phyloP scores from a whole-genome alignment of 1,140 invertebrate genomes.

The Cecropterus lyciades region DNA sequence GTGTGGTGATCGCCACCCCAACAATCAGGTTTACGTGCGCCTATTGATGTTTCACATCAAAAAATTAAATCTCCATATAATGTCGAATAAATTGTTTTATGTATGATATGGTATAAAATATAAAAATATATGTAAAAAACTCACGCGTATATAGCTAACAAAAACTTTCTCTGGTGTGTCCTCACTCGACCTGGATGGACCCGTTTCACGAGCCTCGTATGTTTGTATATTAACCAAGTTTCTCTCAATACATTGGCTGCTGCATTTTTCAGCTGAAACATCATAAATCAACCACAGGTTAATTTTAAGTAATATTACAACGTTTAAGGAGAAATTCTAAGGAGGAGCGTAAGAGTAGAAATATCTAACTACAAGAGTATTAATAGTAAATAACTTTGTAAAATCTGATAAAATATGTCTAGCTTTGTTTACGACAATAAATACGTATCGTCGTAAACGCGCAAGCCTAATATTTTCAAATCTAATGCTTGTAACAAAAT shows the following conservation, averaged over 20 bases:
- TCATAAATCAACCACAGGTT: constrained; percentile 28
- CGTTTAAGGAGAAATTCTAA: background rate
- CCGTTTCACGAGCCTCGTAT: constrained; percentile 98
- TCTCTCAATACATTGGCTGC: constrained; percentile 99
- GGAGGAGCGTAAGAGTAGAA: constrained; percentile 9
- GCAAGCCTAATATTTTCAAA: background rate
- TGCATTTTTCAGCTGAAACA: constrained; percentile 97
- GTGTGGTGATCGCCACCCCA: too few relatives aligned
- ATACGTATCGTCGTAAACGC: constrained; percentile 3
- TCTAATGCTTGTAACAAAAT: background rate
- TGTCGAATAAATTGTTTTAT: too few relatives aligned
- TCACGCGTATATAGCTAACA: constrained; percentile 99
- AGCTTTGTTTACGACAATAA: constrained; percentile 13
- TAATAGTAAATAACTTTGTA: background rate
- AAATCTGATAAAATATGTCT: background rate
- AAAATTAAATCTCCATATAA: too few relatives aligned
- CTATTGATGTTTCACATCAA: too few relatives aligned
- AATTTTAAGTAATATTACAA: background rate
- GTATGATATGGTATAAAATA: too few relatives aligned
- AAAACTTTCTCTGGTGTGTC: constrained; percentile 99
- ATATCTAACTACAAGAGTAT: background rate
- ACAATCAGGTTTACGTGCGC: too few relatives aligned
- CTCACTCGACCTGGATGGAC: constrained; percentile 98
- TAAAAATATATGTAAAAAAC: constrained; percentile 74
- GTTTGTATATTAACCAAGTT: constrained; percentile 99